Percentiles rank a stretch among this genome's conserved stretches.
phyloP scores from a whole-genome alignment of 2,888 invertebrate genomes.

The Acrobeloides nanus region DNA sequence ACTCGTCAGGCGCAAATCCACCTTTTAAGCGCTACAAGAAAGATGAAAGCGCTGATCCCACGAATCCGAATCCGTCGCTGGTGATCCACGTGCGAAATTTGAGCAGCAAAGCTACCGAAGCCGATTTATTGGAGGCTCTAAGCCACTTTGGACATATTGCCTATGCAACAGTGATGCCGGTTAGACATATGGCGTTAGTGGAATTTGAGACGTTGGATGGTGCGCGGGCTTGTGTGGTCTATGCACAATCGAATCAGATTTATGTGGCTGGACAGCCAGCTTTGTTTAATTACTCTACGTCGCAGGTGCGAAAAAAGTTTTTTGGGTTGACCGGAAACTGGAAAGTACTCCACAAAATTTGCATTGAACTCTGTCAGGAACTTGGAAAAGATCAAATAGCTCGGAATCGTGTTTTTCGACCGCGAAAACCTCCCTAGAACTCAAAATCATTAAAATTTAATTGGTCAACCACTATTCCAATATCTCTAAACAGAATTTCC shows the following conservation, averaged over 20 bases:
- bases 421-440: too few relatives aligned
- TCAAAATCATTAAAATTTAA: too few relatives aligned
- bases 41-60: slow-evolving; percentile 54
- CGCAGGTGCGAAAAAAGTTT: too few relatives aligned
- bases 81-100: slow-evolving; percentile 59
- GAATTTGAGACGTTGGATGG: slow-evolving; percentile 45
- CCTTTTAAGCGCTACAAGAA: slow-evolving; percentile 19
- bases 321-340: too few relatives aligned
- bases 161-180: slow-evolving; percentile 45
- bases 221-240: slow-evolving; percentile 45
- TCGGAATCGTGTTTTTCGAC: too few relatives aligned
- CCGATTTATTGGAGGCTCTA: slow-evolving; percentile 58
- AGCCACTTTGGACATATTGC: slow-evolving; percentile 57
- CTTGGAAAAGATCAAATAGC: too few relatives aligned
- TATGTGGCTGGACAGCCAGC: slow-evolving; percentile 56
- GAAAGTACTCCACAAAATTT: too few relatives aligned
- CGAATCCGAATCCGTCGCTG: slow-evolving; percentile 56
- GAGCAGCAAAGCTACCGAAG: slow-evolving; percentile 55
- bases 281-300: slow-evolving; percentile 58
- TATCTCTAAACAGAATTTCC: too few relatives aligned
- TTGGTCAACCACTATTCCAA: too few relatives aligned
- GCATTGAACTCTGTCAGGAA: too few relatives aligned
- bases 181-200: slow-evolving; percentile 47
- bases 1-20: background rate
- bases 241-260: slow-evolving; percentile 48